These are phyloP conservation scores for Microtus richardsoni DNA, from an alignment of 2,113 vertebrate species.

Conservation along the genomic window DNA sequence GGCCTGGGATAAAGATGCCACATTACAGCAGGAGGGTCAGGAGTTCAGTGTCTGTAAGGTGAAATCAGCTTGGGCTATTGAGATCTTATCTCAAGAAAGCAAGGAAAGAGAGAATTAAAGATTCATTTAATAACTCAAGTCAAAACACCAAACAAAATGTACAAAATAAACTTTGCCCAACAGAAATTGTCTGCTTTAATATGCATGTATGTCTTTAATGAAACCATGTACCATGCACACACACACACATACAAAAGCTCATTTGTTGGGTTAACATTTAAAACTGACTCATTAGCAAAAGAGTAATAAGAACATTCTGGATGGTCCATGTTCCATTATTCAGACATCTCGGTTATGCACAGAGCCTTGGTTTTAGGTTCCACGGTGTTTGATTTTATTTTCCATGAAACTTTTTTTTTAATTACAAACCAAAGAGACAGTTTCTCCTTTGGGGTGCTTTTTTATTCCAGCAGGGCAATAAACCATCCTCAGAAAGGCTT, in stretches of 20 bases:
- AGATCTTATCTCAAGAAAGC: neutral
- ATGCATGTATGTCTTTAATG: neutral
- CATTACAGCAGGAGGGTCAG: neutral
- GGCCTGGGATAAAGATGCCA: neutral
- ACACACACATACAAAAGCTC: neutral
- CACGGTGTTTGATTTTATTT: neutral
- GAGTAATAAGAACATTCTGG: neutral
- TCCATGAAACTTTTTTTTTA: neutral
- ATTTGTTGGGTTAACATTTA: neutral
- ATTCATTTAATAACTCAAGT: neutral
- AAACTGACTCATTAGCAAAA: neutral
- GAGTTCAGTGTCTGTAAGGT: neutral
- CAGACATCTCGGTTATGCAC: no score
- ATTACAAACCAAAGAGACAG: neutral
- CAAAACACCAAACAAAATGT: neutral
- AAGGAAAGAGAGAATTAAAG: neutral
- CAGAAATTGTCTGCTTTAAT: neutral
- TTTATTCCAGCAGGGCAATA: neutral
- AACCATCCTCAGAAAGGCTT: neutral
- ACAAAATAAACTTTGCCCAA: neutral
- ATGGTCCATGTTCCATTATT: neutral
- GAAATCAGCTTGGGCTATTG: neutral
- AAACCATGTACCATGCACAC: neutral
- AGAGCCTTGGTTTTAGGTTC: fast-evolving
- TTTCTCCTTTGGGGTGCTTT: neutral